Base-by-base conservation (phyloP, 2,888 invertebrate species). In the Leistus spinibarbis region DNA sequence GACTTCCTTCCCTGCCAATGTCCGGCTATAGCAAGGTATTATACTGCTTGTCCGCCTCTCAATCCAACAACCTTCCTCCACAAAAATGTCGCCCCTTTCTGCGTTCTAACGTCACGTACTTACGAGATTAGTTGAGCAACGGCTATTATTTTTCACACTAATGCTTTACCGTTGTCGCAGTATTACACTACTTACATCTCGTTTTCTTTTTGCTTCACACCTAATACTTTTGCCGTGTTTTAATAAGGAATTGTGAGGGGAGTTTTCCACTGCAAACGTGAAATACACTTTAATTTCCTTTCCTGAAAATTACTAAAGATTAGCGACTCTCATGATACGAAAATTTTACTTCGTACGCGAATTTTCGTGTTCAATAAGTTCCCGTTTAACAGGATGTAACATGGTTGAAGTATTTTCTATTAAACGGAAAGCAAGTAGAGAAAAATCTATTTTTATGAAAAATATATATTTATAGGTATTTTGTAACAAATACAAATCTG, bases 281-380 rank as follows among this genome's bases (percentile, higher is more conserved):
- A 79, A 81, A 80, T 79, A 80, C 80, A 79, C 80, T 80, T 79
- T 80, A 80, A 80, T 81, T 81, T 81, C 79, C 81, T 78, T 40
- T 77, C 76, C 22, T 69, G 77, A 79, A 79, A 80, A 80, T 79
- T 80, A 78, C 77, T 9, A 69, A 63, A 77, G 78, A 78, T 78
- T 79, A 77, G 77, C 74, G 64, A 65, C 69, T 69, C 73, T 78
- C 72, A 40, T 40, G 71, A 69, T 68, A 73, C 73, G 74, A 62
- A 74, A 67, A 72, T 60, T 69, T 24, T 54, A 56, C 54, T 40
- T 53, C 40, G 53, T 63, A 71, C 71, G 64, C 54, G 71, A 71
- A 13, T 23, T 64, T 56, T 71, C 4, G 10, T 1, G 13, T 7
- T 40, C 40, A 5, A 10, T 1, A 5, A 10, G 40, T 24, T 3